phyloP scores from a whole-genome alignment of 2,888 invertebrate species.

The Heliconius hortense region DNA sequence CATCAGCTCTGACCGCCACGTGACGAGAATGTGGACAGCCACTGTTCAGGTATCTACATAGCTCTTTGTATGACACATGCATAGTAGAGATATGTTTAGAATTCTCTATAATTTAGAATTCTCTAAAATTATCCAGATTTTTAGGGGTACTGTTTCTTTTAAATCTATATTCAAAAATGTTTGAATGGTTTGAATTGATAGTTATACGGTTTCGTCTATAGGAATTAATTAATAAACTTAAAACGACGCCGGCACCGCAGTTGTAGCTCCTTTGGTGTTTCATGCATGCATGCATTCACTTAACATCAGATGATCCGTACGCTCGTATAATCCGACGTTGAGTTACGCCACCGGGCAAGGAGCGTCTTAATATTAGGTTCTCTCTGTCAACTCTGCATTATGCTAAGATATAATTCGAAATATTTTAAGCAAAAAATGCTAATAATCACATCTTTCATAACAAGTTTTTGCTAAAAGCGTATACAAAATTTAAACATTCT shows the following conservation, averaged over 20 bases:
- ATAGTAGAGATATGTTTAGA: background rate
- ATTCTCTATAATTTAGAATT: background rate
- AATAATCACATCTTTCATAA: background rate
- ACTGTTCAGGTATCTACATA: conserved; percentile 24
- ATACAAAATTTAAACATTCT: conserved; percentile 12
- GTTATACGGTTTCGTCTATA: too few relatives aligned
- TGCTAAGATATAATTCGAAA: background rate
- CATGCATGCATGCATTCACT: too few relatives aligned
- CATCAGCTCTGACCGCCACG: conserved; percentile 25
- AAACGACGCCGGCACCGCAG: too few relatives aligned
- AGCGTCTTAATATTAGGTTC: too few relatives aligned
- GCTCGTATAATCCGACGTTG: background rate
- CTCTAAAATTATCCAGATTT: background rate
- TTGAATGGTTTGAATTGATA: too few relatives aligned
- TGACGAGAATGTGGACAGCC: conserved; percentile 32
- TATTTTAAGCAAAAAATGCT: conserved; percentile 1
- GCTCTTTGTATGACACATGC: conserved; percentile 4
- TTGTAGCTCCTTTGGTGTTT: too few relatives aligned
- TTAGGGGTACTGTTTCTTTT: too few relatives aligned
- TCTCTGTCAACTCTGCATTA: too few relatives aligned
- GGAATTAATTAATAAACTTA: too few relatives aligned
- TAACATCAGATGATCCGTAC: too few relatives aligned
- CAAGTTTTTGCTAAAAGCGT: conserved; percentile 1
- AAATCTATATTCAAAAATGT: too few relatives aligned
- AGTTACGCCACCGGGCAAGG: background rate